phyloP scores from a whole-genome alignment of 23 tunicate species.

The Botrylloides violaceus region DNA sequence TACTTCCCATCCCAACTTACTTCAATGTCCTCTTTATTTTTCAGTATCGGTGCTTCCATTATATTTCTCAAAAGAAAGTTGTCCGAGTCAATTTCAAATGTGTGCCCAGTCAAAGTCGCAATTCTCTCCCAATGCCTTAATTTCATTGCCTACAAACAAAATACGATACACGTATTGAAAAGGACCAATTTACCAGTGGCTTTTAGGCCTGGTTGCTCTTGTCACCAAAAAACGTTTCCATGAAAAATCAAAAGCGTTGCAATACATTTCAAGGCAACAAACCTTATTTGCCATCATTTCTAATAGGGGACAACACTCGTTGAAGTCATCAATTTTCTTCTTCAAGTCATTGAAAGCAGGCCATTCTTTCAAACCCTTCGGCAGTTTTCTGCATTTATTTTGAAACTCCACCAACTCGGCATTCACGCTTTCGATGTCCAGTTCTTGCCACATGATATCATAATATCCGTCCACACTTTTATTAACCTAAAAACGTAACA shows the following conservation, averaged over 20 bases:
- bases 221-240: no score
- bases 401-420: constrained; percentile 81
- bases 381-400: constrained; percentile 86
- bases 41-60: constrained; percentile 96
- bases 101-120: constrained; percentile 55
- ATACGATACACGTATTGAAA: neutral
- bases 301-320: constrained; percentile 89
- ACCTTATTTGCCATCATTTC: constrained; percentile 94
- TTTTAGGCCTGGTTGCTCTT: no score
- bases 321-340: constrained; percentile 91
- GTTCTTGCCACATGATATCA: constrained; percentile 83
- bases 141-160: constrained; percentile 59
- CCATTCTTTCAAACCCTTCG: constrained; percentile 82
- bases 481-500: constrained; percentile 42
- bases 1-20: no score
- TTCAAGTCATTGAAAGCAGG: constrained; percentile 69
- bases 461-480: constrained; percentile 83
- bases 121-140: constrained; percentile 90
- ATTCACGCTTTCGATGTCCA: constrained; percentile 82
- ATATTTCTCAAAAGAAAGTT: constrained; percentile 71
- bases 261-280: no score
- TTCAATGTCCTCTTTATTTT: constrained; percentile 87
- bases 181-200: no score
- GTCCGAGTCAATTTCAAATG: constrained; percentile 84
- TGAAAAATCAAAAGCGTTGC: no score